Evolutionary conservation across 2,113 vertebrate genomes (phyloP), one percentile per base, ranked within the genome.

Genomic region (Oreochromis niloticus): DNA sequence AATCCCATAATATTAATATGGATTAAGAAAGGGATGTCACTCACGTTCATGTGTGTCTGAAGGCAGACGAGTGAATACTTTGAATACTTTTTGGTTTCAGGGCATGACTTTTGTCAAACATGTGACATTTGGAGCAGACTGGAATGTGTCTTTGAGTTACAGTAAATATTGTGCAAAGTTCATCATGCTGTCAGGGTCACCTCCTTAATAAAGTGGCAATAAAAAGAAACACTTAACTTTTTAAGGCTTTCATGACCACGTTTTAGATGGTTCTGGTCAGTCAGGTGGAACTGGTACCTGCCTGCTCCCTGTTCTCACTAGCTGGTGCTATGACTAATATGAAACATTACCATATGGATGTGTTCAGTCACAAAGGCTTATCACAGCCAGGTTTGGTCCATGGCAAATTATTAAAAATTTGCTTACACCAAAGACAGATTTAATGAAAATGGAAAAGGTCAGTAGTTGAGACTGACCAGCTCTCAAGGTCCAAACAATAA

Each of bases 401-500:
- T 24, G 39, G 1, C 5, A 24, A 46, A 73, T 3, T 43, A 46
- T 3, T 16, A 24, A 0, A 0, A 27, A 16, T 46, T 4, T 3
- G 22, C 9, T 16, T 9, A 66, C n/a, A 27, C 5, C 13, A 46
- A 22, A 46, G 39, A 43, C 22, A 27, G 5, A 16, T 46, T 73
- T 0, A 46, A 73, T 6, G 7, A 1, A 16, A 46, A 24, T 0
- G 0, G n/a, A 16, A 46, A 24, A 0, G 0, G n/a, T 41, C 5
- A 24, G 36, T 16, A 71, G 66, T 4, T 71, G 22, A 43, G 32
- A 22, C 34, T 66, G 66, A 41, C 12, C 63, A 68, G 19, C 7
- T 68, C 19, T 8, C n/a, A 68, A 68, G 36, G 14, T 41, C 59
- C 30, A 11, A 61, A 61, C 59, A 19, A 34, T 61, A 0, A 41